Evolutionary conservation across 2,797 vertebrate species (phyloP).

Genomic region (Pampus argenteus): DNA sequence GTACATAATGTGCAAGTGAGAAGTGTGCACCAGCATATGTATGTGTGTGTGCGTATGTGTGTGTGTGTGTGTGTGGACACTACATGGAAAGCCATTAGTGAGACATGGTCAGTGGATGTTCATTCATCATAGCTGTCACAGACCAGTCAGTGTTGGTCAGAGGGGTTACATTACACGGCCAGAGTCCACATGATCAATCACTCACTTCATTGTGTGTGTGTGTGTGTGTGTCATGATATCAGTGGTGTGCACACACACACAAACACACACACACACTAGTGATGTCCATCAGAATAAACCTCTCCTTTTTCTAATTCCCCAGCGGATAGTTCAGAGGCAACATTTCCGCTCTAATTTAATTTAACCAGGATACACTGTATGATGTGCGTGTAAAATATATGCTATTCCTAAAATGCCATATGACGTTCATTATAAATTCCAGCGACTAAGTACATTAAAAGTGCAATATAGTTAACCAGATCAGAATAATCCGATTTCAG

Average conservation of each 20-base stretch:
- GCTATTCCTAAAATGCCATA: constrained; percentile 31
- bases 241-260: neutral
- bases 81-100: constrained; percentile 60
- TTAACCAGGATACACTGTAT: constrained; percentile 27
- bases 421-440: constrained; percentile 34
- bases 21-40: neutral
- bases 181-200: constrained; percentile 66
- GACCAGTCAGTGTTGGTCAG: constrained; percentile 63
- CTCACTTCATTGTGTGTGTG: constrained; percentile 33
- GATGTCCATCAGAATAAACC: constrained; percentile 19
- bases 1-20: neutral
- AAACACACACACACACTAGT: neutral
- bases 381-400: constrained; percentile 27
- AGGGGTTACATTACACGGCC: constrained; percentile 56
- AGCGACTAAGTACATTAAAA: constrained; percentile 44
- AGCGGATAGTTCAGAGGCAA: constrained; percentile 39
- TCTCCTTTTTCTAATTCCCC: constrained; percentile 18
- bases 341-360: constrained; percentile 54
- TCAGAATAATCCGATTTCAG: constrained; percentile 39
- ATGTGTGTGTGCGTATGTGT: constrained; percentile 9
- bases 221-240: constrained; percentile 42
- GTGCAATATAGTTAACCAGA: constrained; percentile 47
- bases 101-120: constrained; percentile 61
- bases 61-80: constrained; percentile 5
- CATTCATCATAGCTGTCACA: constrained; percentile 72